Evolutionary conservation across 2,888 invertebrate genomes (phyloP).

Genomic region (Hemistola chrysoprasaria): DNA sequence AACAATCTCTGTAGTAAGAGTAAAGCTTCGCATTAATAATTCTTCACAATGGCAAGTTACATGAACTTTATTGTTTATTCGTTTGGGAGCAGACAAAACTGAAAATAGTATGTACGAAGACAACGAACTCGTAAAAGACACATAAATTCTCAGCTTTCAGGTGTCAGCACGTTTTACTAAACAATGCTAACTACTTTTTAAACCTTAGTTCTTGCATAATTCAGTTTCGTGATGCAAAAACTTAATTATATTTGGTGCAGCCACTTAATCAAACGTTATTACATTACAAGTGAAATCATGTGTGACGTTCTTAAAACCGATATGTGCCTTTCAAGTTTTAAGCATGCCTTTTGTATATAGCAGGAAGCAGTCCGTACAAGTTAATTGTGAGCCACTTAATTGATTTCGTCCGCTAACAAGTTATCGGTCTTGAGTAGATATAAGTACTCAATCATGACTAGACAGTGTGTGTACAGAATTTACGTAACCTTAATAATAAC

Average conservation of each 20-base stretch:
- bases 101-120: constrained; percentile 71
- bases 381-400: constrained; percentile 45
- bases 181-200: constrained; percentile 24
- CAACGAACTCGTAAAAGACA: constrained; percentile 76
- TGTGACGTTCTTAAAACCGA: constrained; percentile 16
- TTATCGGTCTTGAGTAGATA: constrained; percentile 20
- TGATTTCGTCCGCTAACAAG: constrained; percentile 41
- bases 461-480: no score
- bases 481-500: constrained; percentile 32
- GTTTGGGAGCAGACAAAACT: constrained; percentile 43
- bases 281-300: constrained; percentile 27
- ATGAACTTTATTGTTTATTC: constrained; percentile 53
- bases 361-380: constrained; percentile 28
- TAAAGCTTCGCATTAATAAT: constrained; percentile 24
- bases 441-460: no score
- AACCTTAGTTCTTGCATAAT: constrained; percentile 23
- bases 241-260: constrained; percentile 17
- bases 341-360: constrained; percentile 23
- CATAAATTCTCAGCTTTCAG: constrained; percentile 50
- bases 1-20: no score
- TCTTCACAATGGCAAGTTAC: constrained; percentile 52
- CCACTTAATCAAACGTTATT: constrained; percentile 21
- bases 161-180: constrained; percentile 30
- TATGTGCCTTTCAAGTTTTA: constrained; percentile 20
- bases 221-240: constrained; percentile 22